Evolutionary conservation across 92 coral and sea anemone genomes (phyloP).

Genomic region (Pocillopora meandrina): DNA sequence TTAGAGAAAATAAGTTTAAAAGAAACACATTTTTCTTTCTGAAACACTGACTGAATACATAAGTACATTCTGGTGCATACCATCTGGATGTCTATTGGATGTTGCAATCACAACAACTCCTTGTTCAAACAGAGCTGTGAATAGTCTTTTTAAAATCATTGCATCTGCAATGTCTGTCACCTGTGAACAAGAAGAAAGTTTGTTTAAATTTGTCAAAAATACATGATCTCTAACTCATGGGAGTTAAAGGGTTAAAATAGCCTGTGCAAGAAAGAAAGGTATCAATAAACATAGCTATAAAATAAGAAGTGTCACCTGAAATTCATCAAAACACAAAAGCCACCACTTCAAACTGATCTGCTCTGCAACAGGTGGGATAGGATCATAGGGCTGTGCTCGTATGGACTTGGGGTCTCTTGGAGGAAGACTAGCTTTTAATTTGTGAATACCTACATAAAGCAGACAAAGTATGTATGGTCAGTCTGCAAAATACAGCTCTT

Average conservation of each 20-base stretch:
- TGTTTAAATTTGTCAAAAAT: background rate
- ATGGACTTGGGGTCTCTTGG: slow-evolving; percentile 81
- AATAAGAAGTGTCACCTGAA: slow-evolving; percentile 64
- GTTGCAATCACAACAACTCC: slow-evolving; percentile 97
- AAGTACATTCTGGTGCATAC: slow-evolving; percentile 36
- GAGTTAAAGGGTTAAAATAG: too few relatives aligned
- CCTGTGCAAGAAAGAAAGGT: background rate
- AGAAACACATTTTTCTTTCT: too few relatives aligned
- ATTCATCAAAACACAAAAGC: slow-evolving; percentile 96
- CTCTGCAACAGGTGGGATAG: slow-evolving; percentile 93
- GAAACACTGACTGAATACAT: too few relatives aligned
- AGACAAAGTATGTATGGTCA: background rate
- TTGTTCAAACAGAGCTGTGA: slow-evolving; percentile 91
- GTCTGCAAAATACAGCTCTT: background rate
- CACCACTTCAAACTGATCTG: slow-evolving; percentile 84
- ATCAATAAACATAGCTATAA: background rate
- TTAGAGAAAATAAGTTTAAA: too few relatives aligned
- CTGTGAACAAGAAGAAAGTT: slow-evolving; percentile 31
- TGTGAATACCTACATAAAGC: slow-evolving; percentile 77
- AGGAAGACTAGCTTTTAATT: slow-evolving; percentile 80
- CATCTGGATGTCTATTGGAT: slow-evolving; percentile 97
- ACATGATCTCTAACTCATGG: too few relatives aligned
- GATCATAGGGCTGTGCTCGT: slow-evolving; percentile 91
- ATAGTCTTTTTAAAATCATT: slow-evolving; percentile 91
- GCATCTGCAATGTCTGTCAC: slow-evolving; percentile 99